Base-by-base conservation (phyloP, 1,140 invertebrate species). In the Venustaconcha ellipsiformis region DNA sequence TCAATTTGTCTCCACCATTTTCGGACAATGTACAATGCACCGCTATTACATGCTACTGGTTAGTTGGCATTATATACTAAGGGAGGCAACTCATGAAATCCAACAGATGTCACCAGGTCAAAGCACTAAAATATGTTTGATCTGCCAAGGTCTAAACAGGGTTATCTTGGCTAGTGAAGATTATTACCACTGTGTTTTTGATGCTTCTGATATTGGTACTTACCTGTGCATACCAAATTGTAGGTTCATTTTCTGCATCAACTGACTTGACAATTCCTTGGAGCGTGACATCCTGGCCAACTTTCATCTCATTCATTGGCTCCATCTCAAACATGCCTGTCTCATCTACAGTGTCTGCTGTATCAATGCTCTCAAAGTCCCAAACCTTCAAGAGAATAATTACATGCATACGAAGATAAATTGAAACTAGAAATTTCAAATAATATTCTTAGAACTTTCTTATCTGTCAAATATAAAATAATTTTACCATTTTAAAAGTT, bases 311-410 rank as follows among this genome's bases (percentile, higher is more conserved):
- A 85, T 95, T 94, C 70, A 94, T 94, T 5, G 96, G 95, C 86
- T 97, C 95, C 67, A 96, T 92, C 88, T 95, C 94, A 66, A 96
- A 92, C 72, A 93, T 93, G n/a, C 92, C 92, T 79, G 94, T 92
- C 14, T 95, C 94, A 83, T 95, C 94, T 0, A 93, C 92, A 0
- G 93, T 92, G 89, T 96, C 94, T 1, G 95, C 94, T 77, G 94
- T 92, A 82, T 96, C 95, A 20, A 97, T 95, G 0, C 93, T 94
- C 74, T 96, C 95, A 91, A 96, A 96, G 86, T 94, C 95, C 96
- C 96, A 97, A 26, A 95, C 92, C 71, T 94, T n/a, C 72, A 74
- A 74, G 64, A 58, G 64, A 14, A 73, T n/a, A 4, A 20, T 4
- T 4, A 70, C 8, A 48, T 57, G 20, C 48, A 37, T 11, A 48